Percentiles rank a stretch among this genome's conserved stretches.
Evolutionary conservation across 2,888 invertebrate genomes (phyloP).

Genomic region (Diachrysia chrysitis): DNA sequence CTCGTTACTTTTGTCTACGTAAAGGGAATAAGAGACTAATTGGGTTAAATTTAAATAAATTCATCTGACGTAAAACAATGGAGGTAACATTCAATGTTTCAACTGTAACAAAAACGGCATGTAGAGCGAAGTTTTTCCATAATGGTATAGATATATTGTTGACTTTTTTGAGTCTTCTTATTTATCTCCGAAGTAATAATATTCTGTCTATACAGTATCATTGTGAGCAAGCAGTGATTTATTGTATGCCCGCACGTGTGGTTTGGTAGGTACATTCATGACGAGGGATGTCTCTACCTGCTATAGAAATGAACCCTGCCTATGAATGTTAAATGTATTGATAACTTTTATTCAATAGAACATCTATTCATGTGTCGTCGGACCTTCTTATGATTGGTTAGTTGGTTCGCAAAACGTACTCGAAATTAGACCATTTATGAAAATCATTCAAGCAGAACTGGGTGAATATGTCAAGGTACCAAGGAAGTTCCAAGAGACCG

Average conservation of each 20-base stretch:
- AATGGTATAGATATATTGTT: conserved; percentile 7
- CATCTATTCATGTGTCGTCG: conserved; percentile 73
- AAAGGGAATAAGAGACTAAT: conserved; percentile 25
- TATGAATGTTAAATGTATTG: conserved; percentile 72
- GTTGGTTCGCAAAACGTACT: conserved; percentile 61
- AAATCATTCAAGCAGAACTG: conserved; percentile 43
- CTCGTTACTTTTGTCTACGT: conserved; percentile 34
- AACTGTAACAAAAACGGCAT: not conserved
- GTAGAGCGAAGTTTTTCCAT: conserved; percentile 7
- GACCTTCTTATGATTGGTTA: conserved; percentile 74
- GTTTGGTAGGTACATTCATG: conserved; percentile 72
- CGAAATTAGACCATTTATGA: conserved; percentile 48
- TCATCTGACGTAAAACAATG: conserved; percentile 20
- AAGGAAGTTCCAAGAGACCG: conserved; percentile 28
- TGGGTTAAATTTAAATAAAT: conserved; percentile 31
- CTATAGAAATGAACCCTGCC: conserved; percentile 74
- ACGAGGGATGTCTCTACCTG: conserved; percentile 84
- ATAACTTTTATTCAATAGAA: conserved; percentile 79
- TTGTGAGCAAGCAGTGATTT: conserved; percentile 76
- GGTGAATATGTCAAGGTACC: conserved; percentile 24
- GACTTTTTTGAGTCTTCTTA: conserved; percentile 18
- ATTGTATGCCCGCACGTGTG: conserved; percentile 80
- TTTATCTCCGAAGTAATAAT: conserved; percentile 40
- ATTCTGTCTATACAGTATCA: conserved; percentile 59
- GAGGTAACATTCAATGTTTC: conserved; percentile 11